Conservation (phyloP, 2,797 vertebrate genomes). For the Podarcis lilfordi region DNA sequence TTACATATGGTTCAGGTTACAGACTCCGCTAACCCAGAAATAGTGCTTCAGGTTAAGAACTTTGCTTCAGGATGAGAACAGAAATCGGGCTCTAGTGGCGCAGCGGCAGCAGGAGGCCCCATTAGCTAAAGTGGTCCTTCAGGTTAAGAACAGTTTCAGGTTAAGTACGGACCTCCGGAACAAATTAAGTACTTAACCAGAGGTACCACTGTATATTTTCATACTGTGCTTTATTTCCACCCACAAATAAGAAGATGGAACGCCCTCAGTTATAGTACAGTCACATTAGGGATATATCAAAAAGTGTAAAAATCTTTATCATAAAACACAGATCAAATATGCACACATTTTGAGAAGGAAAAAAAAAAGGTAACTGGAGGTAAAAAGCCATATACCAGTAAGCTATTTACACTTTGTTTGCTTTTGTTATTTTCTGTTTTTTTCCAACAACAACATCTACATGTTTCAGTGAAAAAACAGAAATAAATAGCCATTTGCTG, state of each 20-base stretch:
- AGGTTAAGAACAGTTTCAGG: no score
- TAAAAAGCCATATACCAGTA: background rate
- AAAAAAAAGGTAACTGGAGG: background rate
- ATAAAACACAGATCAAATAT: background rate
- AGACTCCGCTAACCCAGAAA: no score
- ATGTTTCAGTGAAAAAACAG: background rate
- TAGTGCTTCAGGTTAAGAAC: no score
- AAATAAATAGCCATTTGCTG: background rate
- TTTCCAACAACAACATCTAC: background rate
- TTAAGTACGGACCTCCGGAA: no score
- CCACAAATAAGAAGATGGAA: background rate
- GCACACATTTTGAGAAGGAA: background rate
- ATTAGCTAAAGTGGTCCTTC: no score
- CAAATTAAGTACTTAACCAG: no score
- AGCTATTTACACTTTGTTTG: background rate
- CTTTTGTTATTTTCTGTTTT: background rate
- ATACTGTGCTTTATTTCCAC: background rate
- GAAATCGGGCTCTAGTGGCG: no score
- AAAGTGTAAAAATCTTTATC: background rate
- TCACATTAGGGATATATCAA: background rate
- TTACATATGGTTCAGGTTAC: no score
- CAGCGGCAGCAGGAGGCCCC: no score
- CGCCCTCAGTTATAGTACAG: background rate
- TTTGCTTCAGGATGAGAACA: no score
- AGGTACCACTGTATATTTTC: background rate